phyloP scores from a whole-genome alignment of 2,113 vertebrate species.

The Bujurquina vittata region DNA sequence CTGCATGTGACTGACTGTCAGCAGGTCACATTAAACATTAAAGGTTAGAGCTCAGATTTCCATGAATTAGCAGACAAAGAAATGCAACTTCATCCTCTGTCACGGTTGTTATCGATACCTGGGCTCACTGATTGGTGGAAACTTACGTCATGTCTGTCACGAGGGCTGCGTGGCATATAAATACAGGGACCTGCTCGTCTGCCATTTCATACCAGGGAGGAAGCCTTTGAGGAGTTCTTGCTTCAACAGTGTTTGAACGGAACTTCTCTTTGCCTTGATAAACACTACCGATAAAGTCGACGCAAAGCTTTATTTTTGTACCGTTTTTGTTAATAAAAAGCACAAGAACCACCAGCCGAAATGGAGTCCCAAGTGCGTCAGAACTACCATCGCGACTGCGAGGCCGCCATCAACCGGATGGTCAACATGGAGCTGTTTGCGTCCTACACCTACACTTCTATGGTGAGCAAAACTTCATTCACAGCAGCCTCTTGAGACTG shows the following conservation, averaged over 20 bases:
- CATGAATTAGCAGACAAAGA: not conserved
- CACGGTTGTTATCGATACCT: too few species aligned
- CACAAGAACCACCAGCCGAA: too few species aligned
- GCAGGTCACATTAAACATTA: not conserved
- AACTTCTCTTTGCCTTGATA: constrained; percentile 54
- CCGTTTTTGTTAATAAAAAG: constrained; percentile 48
- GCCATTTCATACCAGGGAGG: constrained; percentile 13
- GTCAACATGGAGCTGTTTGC: constrained; percentile 86
- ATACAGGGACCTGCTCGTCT: rapidly evolving
- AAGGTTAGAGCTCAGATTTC: not conserved
- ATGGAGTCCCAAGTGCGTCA: too few species aligned
- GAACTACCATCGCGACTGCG: too few species aligned
- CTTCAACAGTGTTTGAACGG: constrained; percentile 93
- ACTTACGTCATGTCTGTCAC: not conserved
- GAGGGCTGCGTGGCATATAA: not conserved
- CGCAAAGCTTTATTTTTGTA: constrained; percentile 57
- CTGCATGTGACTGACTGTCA: not conserved
- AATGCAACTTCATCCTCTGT: not conserved
- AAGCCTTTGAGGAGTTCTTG: constrained; percentile 61
- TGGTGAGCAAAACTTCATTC: constrained; percentile 76
- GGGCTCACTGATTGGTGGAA: constrained; percentile 32
- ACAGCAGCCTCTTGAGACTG: too few species aligned
- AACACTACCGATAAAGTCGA: constrained; percentile 16
- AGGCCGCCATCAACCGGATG: constrained; percentile 56
- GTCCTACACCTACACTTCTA: constrained; percentile 86